Evolutionary conservation across 2,113 vertebrate species (phyloP).

Genomic region (Haplochromis burtoni): DNA sequence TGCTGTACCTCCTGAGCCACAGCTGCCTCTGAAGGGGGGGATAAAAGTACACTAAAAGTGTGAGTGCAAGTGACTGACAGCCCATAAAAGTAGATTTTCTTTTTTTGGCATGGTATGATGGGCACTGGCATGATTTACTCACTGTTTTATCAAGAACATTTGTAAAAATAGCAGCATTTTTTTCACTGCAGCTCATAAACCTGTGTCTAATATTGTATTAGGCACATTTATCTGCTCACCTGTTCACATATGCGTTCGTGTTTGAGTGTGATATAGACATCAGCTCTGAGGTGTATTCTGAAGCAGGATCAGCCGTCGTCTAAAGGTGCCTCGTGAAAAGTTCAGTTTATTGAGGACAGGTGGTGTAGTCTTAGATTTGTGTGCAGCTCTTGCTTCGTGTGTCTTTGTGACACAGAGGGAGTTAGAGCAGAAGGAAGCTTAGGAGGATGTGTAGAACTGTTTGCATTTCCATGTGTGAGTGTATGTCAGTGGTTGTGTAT

Average conservation of each 20-base stretch:
- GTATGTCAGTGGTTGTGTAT: conserved; percentile 16
- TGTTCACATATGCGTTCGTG: background rate
- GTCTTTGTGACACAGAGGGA: background rate
- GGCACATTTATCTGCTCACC: background rate
- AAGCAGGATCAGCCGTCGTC: conserved; percentile 29
- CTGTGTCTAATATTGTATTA: background rate
- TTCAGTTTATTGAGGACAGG: conserved; percentile 54
- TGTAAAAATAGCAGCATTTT: background rate
- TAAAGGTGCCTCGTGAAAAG: conserved; percentile 20
- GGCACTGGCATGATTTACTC: background rate
- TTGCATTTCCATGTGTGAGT: conserved; percentile 27
- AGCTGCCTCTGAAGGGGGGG: background rate
- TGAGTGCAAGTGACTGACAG: background rate
- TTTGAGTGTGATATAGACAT: conserved; percentile 25
- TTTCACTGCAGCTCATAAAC: background rate
- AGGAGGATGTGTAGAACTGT: background rate
- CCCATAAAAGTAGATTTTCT: background rate
- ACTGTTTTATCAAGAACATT: background rate
- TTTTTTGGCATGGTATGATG: background rate
- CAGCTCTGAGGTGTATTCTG: conserved; percentile 24
- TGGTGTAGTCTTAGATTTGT: conserved; percentile 5
- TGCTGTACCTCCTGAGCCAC: background rate
- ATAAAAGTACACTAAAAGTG: background rate
- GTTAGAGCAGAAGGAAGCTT: background rate
- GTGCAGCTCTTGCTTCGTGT: background rate